These are phyloP conservation scores for Aviceda subcristata DNA, from an alignment of 2,113 vertebrate species.

Conservation along the genomic window DNA sequence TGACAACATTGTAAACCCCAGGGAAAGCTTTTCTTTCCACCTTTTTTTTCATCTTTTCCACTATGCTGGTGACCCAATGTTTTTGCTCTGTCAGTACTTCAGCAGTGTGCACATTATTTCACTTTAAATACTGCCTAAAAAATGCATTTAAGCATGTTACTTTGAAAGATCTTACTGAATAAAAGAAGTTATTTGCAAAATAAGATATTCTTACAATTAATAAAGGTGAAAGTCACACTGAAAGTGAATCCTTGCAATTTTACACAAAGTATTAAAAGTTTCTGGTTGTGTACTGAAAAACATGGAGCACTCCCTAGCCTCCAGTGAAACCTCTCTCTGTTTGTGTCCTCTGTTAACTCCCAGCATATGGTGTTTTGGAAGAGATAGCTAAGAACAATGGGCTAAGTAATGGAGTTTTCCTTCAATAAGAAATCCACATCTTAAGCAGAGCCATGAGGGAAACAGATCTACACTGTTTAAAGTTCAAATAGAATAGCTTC, in stretches of 20 bases:
- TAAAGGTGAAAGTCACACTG: neutral
- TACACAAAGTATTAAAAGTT: neutral
- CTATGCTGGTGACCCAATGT: neutral
- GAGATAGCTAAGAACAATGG: neutral
- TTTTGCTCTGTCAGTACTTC: neutral
- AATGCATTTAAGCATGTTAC: neutral
- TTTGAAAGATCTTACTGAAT: neutral
- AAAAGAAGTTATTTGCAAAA: neutral
- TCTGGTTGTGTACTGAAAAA: neutral
- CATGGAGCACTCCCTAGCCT: neutral
- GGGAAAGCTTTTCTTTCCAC: neutral
- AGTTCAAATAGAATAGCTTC: neutral
- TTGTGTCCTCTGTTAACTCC: neutral
- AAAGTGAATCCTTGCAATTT: neutral
- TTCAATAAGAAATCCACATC: neutral
- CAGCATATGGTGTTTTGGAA: neutral
- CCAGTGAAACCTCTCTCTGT: neutral
- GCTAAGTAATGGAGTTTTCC: neutral
- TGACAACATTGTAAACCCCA: neutral
- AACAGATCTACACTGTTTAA: neutral
- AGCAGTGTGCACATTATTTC: neutral
- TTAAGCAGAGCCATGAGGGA: neutral
- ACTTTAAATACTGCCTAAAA: neutral
- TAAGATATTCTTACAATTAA: neutral
- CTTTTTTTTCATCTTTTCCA: neutral